Evolutionary conservation across 1,140 invertebrate genomes (phyloP).

Genomic region (Aradophagus sp.): DNA sequence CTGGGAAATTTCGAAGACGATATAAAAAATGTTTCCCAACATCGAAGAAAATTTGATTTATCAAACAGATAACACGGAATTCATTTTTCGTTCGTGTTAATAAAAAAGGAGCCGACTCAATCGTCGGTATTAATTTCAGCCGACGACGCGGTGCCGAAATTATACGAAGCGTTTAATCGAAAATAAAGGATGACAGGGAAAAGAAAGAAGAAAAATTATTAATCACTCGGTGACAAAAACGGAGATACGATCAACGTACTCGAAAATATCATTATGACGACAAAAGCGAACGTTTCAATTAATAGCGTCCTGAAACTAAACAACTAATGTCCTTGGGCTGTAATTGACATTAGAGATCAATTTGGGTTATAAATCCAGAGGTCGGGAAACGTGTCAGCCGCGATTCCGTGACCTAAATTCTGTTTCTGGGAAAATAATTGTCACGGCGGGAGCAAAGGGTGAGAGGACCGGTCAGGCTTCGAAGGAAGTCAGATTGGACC

Average conservation of each 20-base stretch:
- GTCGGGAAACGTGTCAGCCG: conserved; percentile 23
- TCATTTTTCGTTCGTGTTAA: too few relatives aligned
- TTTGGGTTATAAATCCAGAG: conserved; percentile 28
- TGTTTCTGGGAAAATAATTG: conserved; percentile 49
- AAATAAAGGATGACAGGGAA: too few relatives aligned
- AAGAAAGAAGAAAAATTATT: conserved; percentile 9
- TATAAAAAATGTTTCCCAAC: too few relatives aligned
- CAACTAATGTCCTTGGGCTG: conserved; percentile 32
- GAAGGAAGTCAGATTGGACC: conserved; percentile 39
- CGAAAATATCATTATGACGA: conserved; percentile 33
- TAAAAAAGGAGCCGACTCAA: too few relatives aligned
- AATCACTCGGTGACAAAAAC: conserved; percentile 24
- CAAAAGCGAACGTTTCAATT: conserved; percentile 47
- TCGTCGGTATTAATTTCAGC: too few relatives aligned
- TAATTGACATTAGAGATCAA: conserved; percentile 41
- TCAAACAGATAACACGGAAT: too few relatives aligned
- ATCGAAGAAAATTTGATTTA: too few relatives aligned
- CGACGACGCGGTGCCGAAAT: too few relatives aligned
- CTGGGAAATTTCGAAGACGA: too few relatives aligned
- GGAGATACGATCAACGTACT: conserved; percentile 37
- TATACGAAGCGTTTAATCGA: too few relatives aligned
- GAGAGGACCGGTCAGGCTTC: conserved; percentile 10
- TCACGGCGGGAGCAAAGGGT: conserved; percentile 2
- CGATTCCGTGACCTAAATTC: conserved; percentile 55
- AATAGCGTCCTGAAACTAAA: conserved; percentile 22